phyloP scores from a whole-genome alignment of 2,113 vertebrate genomes.

The Prionailurus bengalensis region DNA sequence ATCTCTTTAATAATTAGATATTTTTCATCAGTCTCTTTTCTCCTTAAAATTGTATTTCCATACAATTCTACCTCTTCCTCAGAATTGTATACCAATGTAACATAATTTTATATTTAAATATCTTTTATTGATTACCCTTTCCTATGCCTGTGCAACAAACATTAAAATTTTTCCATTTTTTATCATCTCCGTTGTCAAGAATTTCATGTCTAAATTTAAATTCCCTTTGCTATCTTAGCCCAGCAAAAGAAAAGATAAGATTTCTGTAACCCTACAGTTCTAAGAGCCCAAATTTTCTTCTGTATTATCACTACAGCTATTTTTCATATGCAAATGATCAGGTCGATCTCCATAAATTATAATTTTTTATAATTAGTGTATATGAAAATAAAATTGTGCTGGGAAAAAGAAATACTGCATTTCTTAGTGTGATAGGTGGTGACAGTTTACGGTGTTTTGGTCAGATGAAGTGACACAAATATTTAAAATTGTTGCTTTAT shows the following conservation, averaged over 20 bases:
- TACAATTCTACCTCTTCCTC: background rate
- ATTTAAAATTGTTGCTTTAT: background rate
- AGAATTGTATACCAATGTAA: background rate
- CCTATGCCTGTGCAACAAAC: background rate
- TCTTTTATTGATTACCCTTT: background rate
- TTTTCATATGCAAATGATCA: background rate
- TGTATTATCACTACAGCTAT: background rate
- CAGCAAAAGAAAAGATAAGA: background rate
- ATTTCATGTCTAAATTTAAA: slow-evolving; percentile 33
- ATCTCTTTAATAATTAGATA: background rate
- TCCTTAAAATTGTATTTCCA: background rate
- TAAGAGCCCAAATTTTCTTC: background rate
- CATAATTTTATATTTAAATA: background rate
- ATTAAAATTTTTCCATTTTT: background rate
- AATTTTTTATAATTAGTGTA: background rate
- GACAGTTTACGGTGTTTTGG: background rate
- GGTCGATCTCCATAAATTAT: background rate
- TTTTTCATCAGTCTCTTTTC: background rate
- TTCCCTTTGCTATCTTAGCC: slow-evolving; percentile 42
- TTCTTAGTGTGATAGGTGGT: background rate
- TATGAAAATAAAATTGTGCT: background rate
- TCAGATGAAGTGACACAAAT: background rate
- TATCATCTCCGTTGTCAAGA: background rate
- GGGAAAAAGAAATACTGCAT: background rate
- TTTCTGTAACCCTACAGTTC: background rate